Evolutionary conservation across 2,888 invertebrate species (phyloP).

Genomic region (Xestia c-nigrum): DNA sequence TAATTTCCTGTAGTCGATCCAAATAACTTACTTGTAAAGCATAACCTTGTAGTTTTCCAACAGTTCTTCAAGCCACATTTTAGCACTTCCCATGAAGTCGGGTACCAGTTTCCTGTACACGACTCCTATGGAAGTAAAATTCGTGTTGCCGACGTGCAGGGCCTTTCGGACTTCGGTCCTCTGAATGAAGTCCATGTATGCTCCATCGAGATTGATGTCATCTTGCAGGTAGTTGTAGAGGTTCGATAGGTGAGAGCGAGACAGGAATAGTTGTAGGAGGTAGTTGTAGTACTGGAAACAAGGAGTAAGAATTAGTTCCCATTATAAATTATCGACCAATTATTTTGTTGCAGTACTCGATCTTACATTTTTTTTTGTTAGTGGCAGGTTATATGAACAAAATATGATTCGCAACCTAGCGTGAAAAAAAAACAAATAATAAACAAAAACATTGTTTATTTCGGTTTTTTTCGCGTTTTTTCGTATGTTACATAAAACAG

Average conservation of each 20-base stretch:
- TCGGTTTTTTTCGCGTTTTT: too few species aligned
- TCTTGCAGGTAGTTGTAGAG: slow-evolving; percentile 88
- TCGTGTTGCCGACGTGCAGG: slow-evolving; percentile 88
- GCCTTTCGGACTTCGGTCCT: slow-evolving; percentile 85
- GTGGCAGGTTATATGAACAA: too few species aligned
- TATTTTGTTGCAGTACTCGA: too few species aligned
- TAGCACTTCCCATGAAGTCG: slow-evolving; percentile 91
- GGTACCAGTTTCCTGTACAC: slow-evolving; percentile 88
- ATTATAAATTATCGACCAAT: neutral
- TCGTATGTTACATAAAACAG: too few species aligned
- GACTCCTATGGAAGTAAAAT: slow-evolving; percentile 87
- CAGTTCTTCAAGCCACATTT: slow-evolving; percentile 89
- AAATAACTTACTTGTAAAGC: slow-evolving; percentile 90
- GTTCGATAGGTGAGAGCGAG: slow-evolving; percentile 85
- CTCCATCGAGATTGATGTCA: slow-evolving; percentile 81
- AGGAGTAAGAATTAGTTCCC: neutral
- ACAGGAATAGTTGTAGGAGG: slow-evolving; percentile 83
- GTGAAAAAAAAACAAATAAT: too few species aligned
- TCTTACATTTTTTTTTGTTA: too few species aligned
- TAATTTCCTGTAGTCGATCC: neutral
- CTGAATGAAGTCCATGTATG: slow-evolving; percentile 86
- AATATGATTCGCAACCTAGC: too few species aligned
- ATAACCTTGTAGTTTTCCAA: slow-evolving; percentile 90
- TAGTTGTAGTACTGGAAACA: slow-evolving; percentile 88
- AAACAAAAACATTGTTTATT: too few species aligned